Conservation (phyloP, 2,797 vertebrate genomes). For the Babyrousa celebensis region DNA sequence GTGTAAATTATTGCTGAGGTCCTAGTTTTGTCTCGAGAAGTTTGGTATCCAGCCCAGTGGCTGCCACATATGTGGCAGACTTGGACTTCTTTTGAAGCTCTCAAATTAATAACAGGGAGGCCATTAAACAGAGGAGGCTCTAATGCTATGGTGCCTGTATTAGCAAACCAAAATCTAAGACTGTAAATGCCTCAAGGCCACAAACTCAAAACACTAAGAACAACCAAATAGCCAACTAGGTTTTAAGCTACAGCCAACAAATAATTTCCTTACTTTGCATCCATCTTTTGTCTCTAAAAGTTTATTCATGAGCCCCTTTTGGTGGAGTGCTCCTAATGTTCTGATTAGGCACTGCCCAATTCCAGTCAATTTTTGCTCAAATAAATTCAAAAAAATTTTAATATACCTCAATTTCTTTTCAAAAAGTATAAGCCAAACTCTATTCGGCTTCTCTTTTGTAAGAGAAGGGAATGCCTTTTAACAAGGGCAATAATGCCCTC, state of each 20-base stretch:
- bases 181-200: background rate
- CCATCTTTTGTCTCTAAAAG: background rate
- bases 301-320: background rate
- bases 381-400: background rate
- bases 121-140: background rate
- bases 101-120: background rate
- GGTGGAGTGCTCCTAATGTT: background rate
- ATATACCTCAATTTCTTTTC: background rate
- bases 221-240: background rate
- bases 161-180: background rate
- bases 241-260: background rate
- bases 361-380: background rate
- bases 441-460: background rate
- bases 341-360: background rate
- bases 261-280: background rate
- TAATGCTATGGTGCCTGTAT: background rate
- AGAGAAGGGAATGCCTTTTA: background rate
- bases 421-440: background rate
- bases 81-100: background rate
- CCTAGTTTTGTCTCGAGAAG: background rate
- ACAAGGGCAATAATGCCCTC: background rate
- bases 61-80: too few species aligned
- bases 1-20: background rate
- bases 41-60: background rate
- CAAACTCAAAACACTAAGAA: background rate